Conservation (phyloP, 1,140 invertebrate species). For the Yoshiicerus persimilis region DNA sequence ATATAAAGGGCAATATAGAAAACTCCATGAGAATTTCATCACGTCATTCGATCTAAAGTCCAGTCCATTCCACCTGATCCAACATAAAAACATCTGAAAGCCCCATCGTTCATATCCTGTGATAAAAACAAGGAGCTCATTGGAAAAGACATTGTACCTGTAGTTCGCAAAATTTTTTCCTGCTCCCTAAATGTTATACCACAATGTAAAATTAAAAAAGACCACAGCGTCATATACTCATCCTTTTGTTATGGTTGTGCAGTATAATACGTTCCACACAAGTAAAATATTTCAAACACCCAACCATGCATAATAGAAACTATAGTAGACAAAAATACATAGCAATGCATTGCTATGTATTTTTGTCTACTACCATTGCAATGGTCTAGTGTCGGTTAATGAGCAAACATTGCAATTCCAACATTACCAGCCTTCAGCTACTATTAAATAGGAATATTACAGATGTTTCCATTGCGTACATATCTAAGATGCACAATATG, state of each 20-base stretch:
- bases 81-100: neutral
- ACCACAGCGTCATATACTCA: neutral
- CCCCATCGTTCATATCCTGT: neutral
- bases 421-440: too few relatives aligned
- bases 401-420: too few relatives aligned
- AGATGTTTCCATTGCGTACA: too few relatives aligned
- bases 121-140: neutral
- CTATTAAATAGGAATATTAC: too few relatives aligned
- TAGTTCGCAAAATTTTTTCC: neutral
- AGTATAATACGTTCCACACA: neutral
- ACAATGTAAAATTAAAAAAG: neutral
- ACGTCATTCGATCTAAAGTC: neutral
- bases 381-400: too few relatives aligned
- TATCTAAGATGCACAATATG: too few relatives aligned
- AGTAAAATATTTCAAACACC: neutral
- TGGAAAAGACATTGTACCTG: neutral
- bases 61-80: neutral
- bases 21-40: neutral
- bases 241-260: neutral
- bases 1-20: neutral
- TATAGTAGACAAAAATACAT: too few relatives aligned
- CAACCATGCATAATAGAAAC: too few relatives aligned
- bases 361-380: too few relatives aligned
- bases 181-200: neutral
- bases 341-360: too few relatives aligned